Evolutionary conservation across 2,888 invertebrate genomes (phyloP).

Genomic region (Diarsia mendica): DNA sequence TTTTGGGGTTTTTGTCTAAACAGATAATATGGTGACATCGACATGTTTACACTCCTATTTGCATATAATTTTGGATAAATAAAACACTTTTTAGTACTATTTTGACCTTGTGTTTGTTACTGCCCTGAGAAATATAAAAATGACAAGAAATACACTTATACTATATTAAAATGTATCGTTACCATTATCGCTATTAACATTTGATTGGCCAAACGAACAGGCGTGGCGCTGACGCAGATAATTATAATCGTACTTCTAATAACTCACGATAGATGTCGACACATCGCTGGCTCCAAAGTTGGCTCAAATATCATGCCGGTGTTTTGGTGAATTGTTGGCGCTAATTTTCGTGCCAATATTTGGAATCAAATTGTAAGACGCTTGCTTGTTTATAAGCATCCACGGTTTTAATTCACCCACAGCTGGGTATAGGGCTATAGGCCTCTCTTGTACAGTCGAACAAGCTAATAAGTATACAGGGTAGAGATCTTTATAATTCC

Average conservation of each 20-base stretch:
- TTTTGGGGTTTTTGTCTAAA: too few relatives aligned
- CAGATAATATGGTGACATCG: too few relatives aligned
- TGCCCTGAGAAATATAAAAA: background rate
- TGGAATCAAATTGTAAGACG: too few relatives aligned
- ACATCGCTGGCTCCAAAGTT: constrained; percentile 27
- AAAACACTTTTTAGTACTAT: background rate
- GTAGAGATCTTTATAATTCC: too few relatives aligned
- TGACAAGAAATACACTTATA: background rate
- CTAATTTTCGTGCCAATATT: background rate
- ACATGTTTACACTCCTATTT: background rate
- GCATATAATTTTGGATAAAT: background rate
- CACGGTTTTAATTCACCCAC: too few relatives aligned
- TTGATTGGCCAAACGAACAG: constrained; percentile 52
- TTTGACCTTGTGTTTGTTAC: background rate
- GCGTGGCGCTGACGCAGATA: constrained; percentile 61
- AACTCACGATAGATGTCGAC: constrained; percentile 18
- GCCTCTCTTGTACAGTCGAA: too few relatives aligned
- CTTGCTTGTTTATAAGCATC: too few relatives aligned
- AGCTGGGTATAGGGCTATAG: too few relatives aligned
- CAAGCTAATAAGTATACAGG: too few relatives aligned
- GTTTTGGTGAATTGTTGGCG: background rate
- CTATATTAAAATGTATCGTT: constrained; percentile 16
- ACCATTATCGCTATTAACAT: constrained; percentile 12
- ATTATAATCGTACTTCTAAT: constrained; percentile 24
- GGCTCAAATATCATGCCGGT: background rate